Conservation (phyloP, 2,888 invertebrate genomes). For the Tryphoninae sp. region DNA sequence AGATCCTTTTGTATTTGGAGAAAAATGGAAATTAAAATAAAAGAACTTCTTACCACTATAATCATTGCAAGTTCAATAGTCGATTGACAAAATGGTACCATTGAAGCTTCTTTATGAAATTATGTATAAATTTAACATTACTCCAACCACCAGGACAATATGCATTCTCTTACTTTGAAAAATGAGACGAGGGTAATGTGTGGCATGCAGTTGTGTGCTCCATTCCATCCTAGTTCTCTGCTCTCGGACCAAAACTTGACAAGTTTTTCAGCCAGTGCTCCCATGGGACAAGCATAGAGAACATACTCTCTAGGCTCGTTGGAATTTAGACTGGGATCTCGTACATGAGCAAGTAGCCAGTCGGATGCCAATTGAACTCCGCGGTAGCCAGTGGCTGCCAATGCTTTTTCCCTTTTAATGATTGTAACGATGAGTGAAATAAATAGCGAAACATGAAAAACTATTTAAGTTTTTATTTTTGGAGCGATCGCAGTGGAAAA, state of each 20-base stretch:
- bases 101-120: too few species aligned
- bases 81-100: neutral
- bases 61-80: neutral
- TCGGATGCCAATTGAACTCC: conserved; percentile 95
- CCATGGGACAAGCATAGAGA: conserved; percentile 93
- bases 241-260: conserved; percentile 91
- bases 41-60: too few species aligned
- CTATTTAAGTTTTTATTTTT: neutral
- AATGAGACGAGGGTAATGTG: conserved; percentile 95
- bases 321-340: conserved; percentile 91
- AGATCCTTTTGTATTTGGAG: too few species aligned
- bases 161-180: conserved; percentile 86
- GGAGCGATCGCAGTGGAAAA: neutral
- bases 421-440: too few species aligned
- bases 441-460: too few species aligned
- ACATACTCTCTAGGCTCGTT: conserved; percentile 92
- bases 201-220: conserved; percentile 94
- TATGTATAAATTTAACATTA: conserved; percentile 15
- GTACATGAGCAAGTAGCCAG: conserved; percentile 94
- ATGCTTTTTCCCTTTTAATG: conserved; percentile 89
- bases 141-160: conserved; percentile 5
- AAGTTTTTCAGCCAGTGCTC: conserved; percentile 87
- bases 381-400: conserved; percentile 94
- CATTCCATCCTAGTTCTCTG: conserved; percentile 91
- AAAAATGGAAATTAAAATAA: too few species aligned